Conservation (phyloP, 2,113 vertebrate species). For the Aspidoscelis tigris region DNA sequence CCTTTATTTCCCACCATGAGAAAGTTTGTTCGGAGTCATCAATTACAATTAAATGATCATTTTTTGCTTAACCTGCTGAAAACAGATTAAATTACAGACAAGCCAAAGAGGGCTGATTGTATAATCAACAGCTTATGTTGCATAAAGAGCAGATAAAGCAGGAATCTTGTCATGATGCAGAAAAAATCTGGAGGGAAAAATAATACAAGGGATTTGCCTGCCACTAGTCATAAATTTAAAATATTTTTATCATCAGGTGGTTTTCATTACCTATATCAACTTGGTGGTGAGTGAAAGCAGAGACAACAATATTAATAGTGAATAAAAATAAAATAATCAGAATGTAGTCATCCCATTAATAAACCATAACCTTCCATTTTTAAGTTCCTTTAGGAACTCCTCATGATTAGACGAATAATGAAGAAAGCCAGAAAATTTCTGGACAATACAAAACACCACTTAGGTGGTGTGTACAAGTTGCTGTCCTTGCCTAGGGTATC, state of each 20-base stretch:
- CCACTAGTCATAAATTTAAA: constrained; percentile 37
- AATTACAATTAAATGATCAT: constrained; percentile 18
- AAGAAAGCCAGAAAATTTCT: not conserved
- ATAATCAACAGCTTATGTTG: not conserved
- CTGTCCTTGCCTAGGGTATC: not conserved
- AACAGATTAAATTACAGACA: constrained; percentile 30
- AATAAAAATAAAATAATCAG: constrained; percentile 39
- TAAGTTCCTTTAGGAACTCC: constrained; percentile 36
- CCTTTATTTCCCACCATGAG: not conserved
- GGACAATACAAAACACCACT: not conserved
- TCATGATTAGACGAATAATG: not conserved
- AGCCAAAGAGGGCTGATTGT: constrained; percentile 4
- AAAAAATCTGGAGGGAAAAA: constrained; percentile 36
- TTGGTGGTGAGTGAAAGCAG: constrained; percentile 39
- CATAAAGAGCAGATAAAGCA: constrained; percentile 14
- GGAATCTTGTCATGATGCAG: constrained; percentile 12
- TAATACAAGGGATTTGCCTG: constrained; percentile 12
- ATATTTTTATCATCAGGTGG: constrained; percentile 8
- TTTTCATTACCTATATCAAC: constrained; percentile 38
- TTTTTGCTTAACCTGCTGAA: constrained; percentile 41
- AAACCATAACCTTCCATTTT: not conserved
- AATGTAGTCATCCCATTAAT: not conserved
- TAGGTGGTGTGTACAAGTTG: no score
- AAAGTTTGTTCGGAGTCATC: constrained; percentile 13
- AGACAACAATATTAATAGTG: constrained; percentile 50